Evolutionary conservation across 2,797 vertebrate genomes (phyloP).

Genomic region (Mormyrus proboscirostris): DNA sequence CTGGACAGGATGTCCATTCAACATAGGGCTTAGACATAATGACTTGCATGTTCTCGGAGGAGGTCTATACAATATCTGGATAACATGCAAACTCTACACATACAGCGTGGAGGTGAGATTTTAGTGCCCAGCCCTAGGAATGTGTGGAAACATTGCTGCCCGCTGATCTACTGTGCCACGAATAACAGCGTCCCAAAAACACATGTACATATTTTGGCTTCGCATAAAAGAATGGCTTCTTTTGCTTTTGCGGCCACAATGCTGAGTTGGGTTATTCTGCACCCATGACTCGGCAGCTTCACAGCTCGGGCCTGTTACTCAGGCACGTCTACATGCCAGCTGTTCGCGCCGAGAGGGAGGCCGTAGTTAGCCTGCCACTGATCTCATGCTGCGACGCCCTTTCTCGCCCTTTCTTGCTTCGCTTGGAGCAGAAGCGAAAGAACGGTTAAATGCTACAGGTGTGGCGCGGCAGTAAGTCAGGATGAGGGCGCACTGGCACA

Average conservation of each 20-base stretch:
- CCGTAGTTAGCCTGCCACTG: conserved; percentile 36
- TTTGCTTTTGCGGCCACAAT: background rate
- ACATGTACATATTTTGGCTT: background rate
- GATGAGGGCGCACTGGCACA: background rate
- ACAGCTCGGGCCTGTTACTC: conserved; percentile 32
- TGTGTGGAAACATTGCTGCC: background rate
- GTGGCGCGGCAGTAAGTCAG: background rate
- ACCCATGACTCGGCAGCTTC: conserved; percentile 31
- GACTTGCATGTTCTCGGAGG: background rate
- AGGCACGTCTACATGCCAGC: conserved; percentile 31
- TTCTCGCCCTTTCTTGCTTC: conserved; percentile 28
- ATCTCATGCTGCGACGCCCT: conserved; percentile 17
- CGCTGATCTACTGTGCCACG: background rate
- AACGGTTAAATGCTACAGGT: background rate
- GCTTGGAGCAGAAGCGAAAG: background rate
- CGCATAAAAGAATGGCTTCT: background rate
- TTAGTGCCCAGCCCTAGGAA: background rate
- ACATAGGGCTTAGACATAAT: background rate
- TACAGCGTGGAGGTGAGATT: background rate
- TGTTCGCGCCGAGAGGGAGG: conserved; percentile 26
- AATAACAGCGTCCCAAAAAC: background rate
- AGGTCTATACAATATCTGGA: background rate
- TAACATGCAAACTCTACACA: background rate
- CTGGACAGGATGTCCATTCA: background rate
- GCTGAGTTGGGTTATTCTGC: background rate